A percentile compares a stretch with the other conserved stretches of the same genome.
These are phyloP conservation scores for Apolygus lucorum DNA, from an alignment of 1,140 invertebrate species.

Conservation along the genomic window DNA sequence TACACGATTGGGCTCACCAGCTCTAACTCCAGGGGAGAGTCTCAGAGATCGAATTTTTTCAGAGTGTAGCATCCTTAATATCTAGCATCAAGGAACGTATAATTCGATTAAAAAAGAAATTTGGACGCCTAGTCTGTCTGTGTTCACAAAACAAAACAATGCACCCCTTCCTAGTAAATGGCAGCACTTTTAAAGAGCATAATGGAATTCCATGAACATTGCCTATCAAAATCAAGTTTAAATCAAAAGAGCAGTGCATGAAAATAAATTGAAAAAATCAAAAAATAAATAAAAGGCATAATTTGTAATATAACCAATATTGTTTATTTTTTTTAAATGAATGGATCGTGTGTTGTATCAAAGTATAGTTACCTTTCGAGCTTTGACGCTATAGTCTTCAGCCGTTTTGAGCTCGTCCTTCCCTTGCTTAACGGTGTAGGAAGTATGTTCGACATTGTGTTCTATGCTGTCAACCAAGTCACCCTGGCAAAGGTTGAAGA, in stretches of 20 bases:
- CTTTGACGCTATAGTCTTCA: constrained; percentile 72
- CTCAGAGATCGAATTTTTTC: too few species aligned
- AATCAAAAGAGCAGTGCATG: background rate
- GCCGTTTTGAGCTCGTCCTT: constrained; percentile 68
- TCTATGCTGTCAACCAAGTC: constrained; percentile 88
- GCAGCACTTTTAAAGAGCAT: background rate
- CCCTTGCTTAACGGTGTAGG: constrained; percentile 70
- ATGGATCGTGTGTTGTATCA: constrained; percentile 4
- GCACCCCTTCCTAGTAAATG: background rate
- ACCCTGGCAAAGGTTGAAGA: constrained; percentile 51
- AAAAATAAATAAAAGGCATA: background rate
- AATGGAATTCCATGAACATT: background rate
- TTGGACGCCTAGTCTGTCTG: background rate
- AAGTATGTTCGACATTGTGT: constrained; percentile 74
- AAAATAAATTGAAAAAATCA: background rate
- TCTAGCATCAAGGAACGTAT: background rate
- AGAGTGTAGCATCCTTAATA: background rate
- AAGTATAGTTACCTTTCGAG: constrained; percentile 68
- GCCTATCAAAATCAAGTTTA: background rate
- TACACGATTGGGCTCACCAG: too few species aligned
- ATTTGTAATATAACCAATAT: background rate
- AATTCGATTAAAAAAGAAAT: background rate
- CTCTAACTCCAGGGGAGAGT: too few species aligned
- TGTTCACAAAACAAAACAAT: background rate
- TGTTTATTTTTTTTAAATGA: constrained; percentile 2